These are phyloP conservation scores for Eira barbara DNA, from an alignment of 2,113 vertebrate genomes.

Conservation along the genomic window DNA sequence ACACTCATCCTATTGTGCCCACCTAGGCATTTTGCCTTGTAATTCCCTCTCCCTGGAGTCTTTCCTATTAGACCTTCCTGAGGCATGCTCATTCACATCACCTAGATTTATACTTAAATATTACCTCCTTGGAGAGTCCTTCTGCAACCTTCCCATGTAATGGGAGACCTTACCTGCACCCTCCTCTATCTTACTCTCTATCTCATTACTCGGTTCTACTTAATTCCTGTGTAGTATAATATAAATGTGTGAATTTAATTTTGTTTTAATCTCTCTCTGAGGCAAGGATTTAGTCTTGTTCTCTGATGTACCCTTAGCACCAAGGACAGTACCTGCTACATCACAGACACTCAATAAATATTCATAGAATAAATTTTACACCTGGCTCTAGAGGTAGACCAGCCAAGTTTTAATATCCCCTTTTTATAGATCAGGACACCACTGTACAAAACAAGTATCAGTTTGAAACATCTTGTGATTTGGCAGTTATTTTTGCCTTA, in stretches of 20 bases:
- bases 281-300: background rate
- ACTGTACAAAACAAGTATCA: background rate
- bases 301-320: background rate
- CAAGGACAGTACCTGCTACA: background rate
- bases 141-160: background rate
- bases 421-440: background rate
- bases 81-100: background rate
- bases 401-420: background rate
- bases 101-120: background rate
- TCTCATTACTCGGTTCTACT: background rate
- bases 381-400: background rate
- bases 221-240: background rate
- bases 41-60: background rate
- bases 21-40: background rate
- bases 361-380: background rate
- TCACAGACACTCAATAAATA: background rate
- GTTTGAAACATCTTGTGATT: background rate
- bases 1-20: background rate
- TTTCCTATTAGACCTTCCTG: background rate
- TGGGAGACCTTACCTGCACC: background rate
- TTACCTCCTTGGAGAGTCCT: background rate
- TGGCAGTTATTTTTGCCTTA: slow-evolving; percentile 49
- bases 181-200: background rate
- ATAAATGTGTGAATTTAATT: background rate
- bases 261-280: background rate